Base-by-base conservation (phyloP, 2,888 invertebrate species). In the Copidosoma aretas region DNA sequence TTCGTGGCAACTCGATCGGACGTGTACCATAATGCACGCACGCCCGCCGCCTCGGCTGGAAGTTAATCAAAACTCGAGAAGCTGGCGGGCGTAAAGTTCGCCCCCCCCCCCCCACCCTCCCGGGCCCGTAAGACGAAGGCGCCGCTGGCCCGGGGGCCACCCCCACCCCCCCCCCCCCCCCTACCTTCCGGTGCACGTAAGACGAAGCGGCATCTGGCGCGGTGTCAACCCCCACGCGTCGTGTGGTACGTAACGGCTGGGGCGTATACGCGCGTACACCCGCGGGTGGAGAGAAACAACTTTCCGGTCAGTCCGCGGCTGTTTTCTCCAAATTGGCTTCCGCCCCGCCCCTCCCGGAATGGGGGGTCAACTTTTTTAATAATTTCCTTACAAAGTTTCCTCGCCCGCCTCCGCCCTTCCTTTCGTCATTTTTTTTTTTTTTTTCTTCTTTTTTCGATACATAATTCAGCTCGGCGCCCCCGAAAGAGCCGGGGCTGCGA, bases 41-140 rank as follows among this genome's bases (percentile, higher is more conserved):
- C n/a, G n/a, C n/a, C n/a, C n/a, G n/a, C n/a, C n/a, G n/a, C n/a
- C n/a, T n/a, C 76, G 77, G 78, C 76, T 78, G 73, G 77, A 74
- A 77, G 78, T 80, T 80, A 79, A 80, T 80, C 79, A 79, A 80
- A 79, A 79, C 77, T 78, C 76, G 73, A 73, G 75, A 69, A 73
- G 68, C 22, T 39, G 15, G 22, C 49, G 60, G 15, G n/a, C 41
- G 49, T 58, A 62, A 67, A 67, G 69, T 73, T 73, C 70, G 67
- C 65, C 15, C 3, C 54, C 65, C 63, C 67, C 73, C 64, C 72
- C 71, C 70, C 68, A 67, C 65, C 70, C 61, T 68, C 59, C 62
- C 63, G 61, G 43, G 68, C 71, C 65, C 68, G 70, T 63, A 72
- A 71, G 68, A 64, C 60, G 51, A 73, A 72, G 70, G 62, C 73